Conservation (phyloP, 2,797 vertebrate species). For the Anguilla pacifica region DNA sequence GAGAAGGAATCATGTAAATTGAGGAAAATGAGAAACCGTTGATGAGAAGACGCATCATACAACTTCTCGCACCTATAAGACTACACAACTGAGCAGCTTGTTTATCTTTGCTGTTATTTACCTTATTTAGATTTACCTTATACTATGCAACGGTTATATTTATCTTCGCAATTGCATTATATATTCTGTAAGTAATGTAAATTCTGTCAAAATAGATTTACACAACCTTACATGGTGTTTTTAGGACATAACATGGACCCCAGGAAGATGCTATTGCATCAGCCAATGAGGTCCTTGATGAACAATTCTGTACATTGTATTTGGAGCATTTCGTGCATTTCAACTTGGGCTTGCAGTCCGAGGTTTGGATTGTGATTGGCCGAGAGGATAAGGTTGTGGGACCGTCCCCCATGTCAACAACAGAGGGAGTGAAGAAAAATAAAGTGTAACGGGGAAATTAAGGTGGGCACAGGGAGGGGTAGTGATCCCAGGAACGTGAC, state of each 20-base stretch:
- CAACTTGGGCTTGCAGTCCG: not conserved
- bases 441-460: not conserved
- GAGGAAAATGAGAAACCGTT: not conserved
- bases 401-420: not conserved
- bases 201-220: too few relatives aligned
- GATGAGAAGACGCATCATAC: not conserved
- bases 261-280: too few relatives aligned
- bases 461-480: too few relatives aligned
- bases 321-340: not conserved
- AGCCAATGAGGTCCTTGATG: too few relatives aligned
- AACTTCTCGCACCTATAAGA: not conserved
- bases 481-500: too few relatives aligned
- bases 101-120: not conserved
- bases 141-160: too few relatives aligned
- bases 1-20: not conserved
- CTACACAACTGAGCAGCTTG: not conserved
- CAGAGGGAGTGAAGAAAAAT: conserved; percentile 1
- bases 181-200: too few relatives aligned
- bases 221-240: too few relatives aligned
- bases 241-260: too few relatives aligned
- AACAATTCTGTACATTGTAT: not conserved
- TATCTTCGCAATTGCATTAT: too few relatives aligned
- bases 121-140: not conserved
- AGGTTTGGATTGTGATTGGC: not conserved
- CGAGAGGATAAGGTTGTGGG: not conserved